Percentiles rank a stretch among this genome's conserved stretches.
phyloP scores from a whole-genome alignment of 2,113 vertebrate species.

The human region GRCh38 chr13:21601001-21601500 shows the following conservation, averaged over 20 bases:
- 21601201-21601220: neutral
- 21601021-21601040: too few relatives aligned
- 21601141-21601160: neutral
- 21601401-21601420: neutral
- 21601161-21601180: neutral
- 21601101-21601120: neutral
- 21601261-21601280: neutral
- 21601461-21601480: neutral
- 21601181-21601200: neutral
- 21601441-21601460: neutral
- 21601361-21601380: neutral
- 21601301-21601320: neutral
- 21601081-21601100: neutral
- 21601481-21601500: neutral
- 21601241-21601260: neutral
- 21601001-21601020: too few relatives aligned
- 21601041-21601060: too few relatives aligned
- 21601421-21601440: neutral
- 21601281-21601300: neutral
- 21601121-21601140: neutral
- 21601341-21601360: neutral
- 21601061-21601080: too few relatives aligned
- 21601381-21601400: neutral
- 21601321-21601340: neutral
- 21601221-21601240: neutral